phyloP scores from a whole-genome alignment of 1,140 invertebrate genomes.

The Riptortus pedestris region DNA sequence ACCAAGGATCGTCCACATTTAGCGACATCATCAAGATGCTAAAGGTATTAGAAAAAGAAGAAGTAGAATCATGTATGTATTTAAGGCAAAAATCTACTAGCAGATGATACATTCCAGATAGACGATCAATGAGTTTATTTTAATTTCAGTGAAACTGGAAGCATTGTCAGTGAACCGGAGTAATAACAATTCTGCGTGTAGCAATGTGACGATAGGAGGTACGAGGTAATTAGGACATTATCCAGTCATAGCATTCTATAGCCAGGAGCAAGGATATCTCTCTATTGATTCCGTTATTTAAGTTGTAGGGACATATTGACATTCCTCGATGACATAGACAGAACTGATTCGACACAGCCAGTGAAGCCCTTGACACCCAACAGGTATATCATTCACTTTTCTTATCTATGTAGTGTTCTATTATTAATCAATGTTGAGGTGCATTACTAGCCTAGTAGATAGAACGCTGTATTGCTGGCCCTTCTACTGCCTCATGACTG shows the following conservation, averaged over 20 bases:
- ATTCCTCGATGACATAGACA: constrained; percentile 32
- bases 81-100: too few species aligned
- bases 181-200: constrained; percentile 24
- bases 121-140: too few species aligned
- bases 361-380: neutral
- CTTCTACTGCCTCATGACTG: too few species aligned
- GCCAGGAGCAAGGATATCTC: neutral
- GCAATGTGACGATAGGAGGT: constrained; percentile 6
- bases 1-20: constrained; percentile 26
- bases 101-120: too few species aligned
- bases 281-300: too few species aligned
- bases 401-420: too few species aligned
- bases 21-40: constrained; percentile 32
- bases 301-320: constrained; percentile 28
- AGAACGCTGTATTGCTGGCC: too few species aligned
- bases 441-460: too few species aligned
- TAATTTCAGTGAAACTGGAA: constrained; percentile 26
- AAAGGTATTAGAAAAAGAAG: constrained; percentile 33
- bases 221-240: constrained; percentile 24
- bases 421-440: too few species aligned
- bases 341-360: constrained; percentile 21
- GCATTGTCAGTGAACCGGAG: constrained; percentile 21
- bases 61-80: constrained; percentile 30
- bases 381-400: too few species aligned
- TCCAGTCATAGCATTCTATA: constrained; percentile 4